These are phyloP conservation scores for Redunca redunca DNA, from an alignment of 2,113 vertebrate species.

Conservation along the genomic window DNA sequence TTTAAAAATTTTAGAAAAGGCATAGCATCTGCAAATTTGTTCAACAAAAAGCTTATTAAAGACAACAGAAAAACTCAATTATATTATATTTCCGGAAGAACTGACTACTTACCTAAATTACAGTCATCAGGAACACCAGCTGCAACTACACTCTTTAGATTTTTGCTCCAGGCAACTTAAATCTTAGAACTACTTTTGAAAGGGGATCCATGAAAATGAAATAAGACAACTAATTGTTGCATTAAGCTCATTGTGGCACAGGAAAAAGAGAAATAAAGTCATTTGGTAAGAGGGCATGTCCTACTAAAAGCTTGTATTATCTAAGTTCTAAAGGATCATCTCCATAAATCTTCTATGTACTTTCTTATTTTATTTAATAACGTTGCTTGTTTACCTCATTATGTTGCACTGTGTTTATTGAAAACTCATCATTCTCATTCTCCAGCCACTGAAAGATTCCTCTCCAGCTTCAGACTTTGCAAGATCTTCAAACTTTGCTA, in stretches of 20 bases:
- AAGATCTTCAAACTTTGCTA: neutral
- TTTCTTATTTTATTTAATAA: slow-evolving; percentile 35
- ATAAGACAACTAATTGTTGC: slow-evolving; percentile 59
- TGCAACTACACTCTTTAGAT: slow-evolving; percentile 39
- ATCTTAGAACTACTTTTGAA: slow-evolving; percentile 36
- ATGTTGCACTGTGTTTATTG: neutral
- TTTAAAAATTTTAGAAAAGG: slow-evolving; percentile 38
- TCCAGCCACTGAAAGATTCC: neutral
- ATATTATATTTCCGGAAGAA: slow-evolving; percentile 56
- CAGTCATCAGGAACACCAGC: slow-evolving; percentile 47
- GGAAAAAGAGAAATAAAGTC: neutral
- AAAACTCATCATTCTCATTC: neutral
- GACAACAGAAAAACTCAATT: slow-evolving; percentile 34
- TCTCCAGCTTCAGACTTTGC: neutral
- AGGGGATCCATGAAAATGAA: slow-evolving; percentile 48
- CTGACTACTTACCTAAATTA: slow-evolving; percentile 62
- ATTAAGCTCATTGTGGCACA: slow-evolving; percentile 34
- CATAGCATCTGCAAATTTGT: slow-evolving; percentile 28
- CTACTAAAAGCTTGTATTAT: neutral
- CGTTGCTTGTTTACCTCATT: neutral
- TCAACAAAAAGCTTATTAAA: slow-evolving; percentile 48
- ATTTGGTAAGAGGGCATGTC: neutral
- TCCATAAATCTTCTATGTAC: neutral
- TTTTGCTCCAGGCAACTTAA: slow-evolving; percentile 56
- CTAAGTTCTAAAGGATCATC: neutral